Evolutionary conservation across 2,888 invertebrate species (phyloP), one percentile per base, ranked within the genome.

Genomic region (Tigriopus californicus): DNA sequence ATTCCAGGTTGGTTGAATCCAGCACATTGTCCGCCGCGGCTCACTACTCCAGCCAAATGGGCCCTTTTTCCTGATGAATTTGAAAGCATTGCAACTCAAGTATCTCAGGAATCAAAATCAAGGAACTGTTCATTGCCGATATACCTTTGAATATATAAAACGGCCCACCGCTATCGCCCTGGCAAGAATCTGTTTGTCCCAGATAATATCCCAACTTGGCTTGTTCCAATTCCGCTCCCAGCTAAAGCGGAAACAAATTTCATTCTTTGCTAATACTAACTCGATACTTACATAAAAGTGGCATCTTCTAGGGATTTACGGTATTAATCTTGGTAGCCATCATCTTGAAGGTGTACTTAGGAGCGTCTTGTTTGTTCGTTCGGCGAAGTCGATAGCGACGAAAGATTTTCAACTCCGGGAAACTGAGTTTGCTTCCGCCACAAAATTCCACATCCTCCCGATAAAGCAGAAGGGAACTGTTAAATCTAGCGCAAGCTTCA

Each of bases 1-100:
- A 54, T 54, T 4, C 54, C 54, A 22, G 54, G 54, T 22, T 54
- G 54, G 40, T 54, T 54, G 10, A 54, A 54, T 2, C 54, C 54
- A n/a, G 54, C 54, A 41, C 54, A 54, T 54, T 54, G 40, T 2
- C 41, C 54, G 33, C 54, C 54, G 11, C 54, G n/a, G 15, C 54
- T 54, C 41, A 54, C 54, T 18, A 54, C 54, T 40, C 54, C 54
- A 18, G 41, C 20, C 18, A 54, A 33, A 40, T 40, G n/a, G 15
- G 54, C 41, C 22, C 41, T 54, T 11, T 33, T 33, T 44, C 44
- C 44, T 44, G 18, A 6, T 3, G 10, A 44, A 44, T 15, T 15
- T n/a, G 3, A 18, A n/a, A 5, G 4, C 44, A 44, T 44, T 15
- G n/a, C 10, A 41, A 41, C 13, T 11, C 11, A 13, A 12, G 11